Base-by-base conservation (phyloP, 2,113 vertebrate species). In the Thinocorus orbignyianus region DNA sequence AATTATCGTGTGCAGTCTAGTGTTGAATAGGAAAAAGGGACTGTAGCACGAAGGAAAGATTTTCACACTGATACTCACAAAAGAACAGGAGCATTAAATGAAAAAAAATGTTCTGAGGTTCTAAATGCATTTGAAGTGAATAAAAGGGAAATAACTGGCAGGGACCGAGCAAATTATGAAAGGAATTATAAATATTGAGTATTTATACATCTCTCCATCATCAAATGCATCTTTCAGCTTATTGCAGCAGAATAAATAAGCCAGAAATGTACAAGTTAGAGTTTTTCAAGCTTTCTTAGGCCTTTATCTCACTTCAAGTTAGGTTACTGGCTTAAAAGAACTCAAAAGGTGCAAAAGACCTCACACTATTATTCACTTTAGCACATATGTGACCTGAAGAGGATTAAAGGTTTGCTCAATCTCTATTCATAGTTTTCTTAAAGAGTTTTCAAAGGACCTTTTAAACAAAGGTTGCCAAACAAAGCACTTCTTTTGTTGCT, bases 1-100 rank as follows among this genome's bases (percentile, higher is more conserved):
- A 98, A 99, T 99, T 99, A 99, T 98, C 90, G 96, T 97, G 98
- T 98, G 98, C 98, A 98, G 98, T 97, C 98, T 98, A 97, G 98
- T 98, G 98, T 98, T 98, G 98, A 98, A 98, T 89, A 96, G 92
- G 94, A 95, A 97, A 92, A 93, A 70, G 95, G 79, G 81, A 93
- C 84, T 96, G 88, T 94, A 93, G 98, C 97, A 97, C 95, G 98
- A 98, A 98, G 98, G 98, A 96, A 96, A 97, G 97, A 94, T 97
- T 98, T 98, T 98, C 98, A 98, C 97, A 98, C 96, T 95, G 97
- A 98, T 97, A 96, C 95, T 97, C 97, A 86, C 96, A 94, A 96
- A 82, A 91, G 93, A 78, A 84, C 76, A 46, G 55, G 39, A 83
- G 54, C 86, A 87, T 90, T 95, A 96, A 90, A 88, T 70, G 61